Conservation (phyloP, 2,888 invertebrate species). For the Icerya purchasi region DNA sequence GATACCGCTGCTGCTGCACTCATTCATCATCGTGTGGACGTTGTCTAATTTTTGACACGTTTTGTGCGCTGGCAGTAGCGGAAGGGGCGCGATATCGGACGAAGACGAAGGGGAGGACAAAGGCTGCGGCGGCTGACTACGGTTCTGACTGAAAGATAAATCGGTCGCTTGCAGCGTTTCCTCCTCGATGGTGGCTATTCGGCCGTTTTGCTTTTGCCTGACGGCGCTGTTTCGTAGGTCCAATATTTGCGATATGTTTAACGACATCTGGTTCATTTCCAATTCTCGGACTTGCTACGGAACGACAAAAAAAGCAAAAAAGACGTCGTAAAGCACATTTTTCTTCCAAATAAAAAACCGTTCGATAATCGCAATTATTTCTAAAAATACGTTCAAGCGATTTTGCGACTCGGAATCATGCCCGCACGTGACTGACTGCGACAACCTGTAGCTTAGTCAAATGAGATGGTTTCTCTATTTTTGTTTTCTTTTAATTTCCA, state of each 20-base stretch:
- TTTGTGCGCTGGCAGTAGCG: not conserved
- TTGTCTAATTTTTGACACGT: not conserved
- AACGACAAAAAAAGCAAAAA: not conserved
- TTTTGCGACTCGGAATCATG: too few species aligned
- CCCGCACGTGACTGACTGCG: too few species aligned
- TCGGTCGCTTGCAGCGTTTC: not conserved
- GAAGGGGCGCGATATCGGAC: not conserved
- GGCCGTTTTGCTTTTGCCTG: not conserved
- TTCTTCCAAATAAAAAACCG: not conserved
- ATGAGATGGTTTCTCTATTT: too few species aligned
- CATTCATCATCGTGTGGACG: not conserved
- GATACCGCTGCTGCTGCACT: not conserved
- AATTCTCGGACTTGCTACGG: slow-evolving; percentile 2
- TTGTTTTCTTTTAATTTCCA: too few species aligned
- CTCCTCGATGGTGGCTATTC: not conserved
- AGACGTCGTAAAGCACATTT: not conserved
- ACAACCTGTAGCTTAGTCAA: too few species aligned
- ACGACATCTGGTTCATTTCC: slow-evolving; percentile 6
- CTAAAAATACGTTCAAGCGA: too few species aligned
- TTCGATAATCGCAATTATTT: too few species aligned
- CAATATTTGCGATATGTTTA: slow-evolving; percentile 8
- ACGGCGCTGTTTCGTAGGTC: slow-evolving; percentile 3
- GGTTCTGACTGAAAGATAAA: not conserved
- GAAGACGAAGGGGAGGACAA: not conserved
- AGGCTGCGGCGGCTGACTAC: not conserved